phyloP scores from a whole-genome alignment of 2,797 vertebrate species.

The Hybognathus amarus region DNA sequence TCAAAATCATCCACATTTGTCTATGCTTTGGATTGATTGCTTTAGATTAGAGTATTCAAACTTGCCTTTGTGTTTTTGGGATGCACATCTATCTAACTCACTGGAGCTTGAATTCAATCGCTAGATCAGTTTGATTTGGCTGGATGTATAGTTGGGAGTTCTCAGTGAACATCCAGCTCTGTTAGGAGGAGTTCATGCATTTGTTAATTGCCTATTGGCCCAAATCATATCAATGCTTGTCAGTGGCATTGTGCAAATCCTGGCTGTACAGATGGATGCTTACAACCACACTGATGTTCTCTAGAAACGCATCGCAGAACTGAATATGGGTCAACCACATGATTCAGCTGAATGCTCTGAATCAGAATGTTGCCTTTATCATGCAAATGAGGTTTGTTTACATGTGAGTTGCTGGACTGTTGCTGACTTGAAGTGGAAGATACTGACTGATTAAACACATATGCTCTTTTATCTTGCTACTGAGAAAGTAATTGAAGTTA shows the following conservation, averaged over 20 bases:
- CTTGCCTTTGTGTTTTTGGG: conserved; percentile 27
- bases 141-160: conserved; percentile 16
- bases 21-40: conserved; percentile 2
- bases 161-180: conserved; percentile 32
- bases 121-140: conserved; percentile 41
- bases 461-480: conserved; percentile 3
- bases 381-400: conserved; percentile 29
- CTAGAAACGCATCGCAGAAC: conserved; percentile 39
- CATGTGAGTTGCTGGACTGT: conserved; percentile 19
- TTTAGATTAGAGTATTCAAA: conserved; percentile 4
- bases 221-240: conserved; percentile 53
- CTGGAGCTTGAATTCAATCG: conserved; percentile 38
- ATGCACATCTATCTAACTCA: conserved; percentile 18
- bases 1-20: not conserved
- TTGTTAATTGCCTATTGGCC: conserved; percentile 56
- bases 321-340: conserved; percentile 53
- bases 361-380: conserved; percentile 7
- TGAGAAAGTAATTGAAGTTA: not conserved
- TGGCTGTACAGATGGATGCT: conserved; percentile 41
- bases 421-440: conserved; percentile 6
- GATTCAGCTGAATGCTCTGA: conserved; percentile 22
- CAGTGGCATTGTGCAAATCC: conserved; percentile 46
- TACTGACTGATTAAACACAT: conserved; percentile 14
- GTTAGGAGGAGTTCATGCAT: conserved; percentile 43
- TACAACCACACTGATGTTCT: conserved; percentile 30